phyloP scores from a whole-genome alignment of 1,140 invertebrate genomes.

The Eupeodes corollae region DNA sequence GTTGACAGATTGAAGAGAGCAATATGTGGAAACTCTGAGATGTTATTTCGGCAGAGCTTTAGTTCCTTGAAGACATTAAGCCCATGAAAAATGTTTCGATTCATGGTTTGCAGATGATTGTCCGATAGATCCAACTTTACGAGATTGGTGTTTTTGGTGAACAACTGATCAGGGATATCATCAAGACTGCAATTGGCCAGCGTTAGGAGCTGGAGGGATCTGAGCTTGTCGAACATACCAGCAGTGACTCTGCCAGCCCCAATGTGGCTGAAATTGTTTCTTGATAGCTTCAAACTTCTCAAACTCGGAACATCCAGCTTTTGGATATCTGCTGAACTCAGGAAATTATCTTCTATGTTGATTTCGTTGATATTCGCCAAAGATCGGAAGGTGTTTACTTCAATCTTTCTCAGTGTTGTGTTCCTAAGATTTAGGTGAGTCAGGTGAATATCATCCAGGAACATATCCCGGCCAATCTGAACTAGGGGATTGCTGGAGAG shows the following conservation, averaged over 20 bases:
- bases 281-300: slow-evolving; percentile 55
- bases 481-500: slow-evolving; percentile 53
- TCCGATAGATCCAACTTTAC: slow-evolving; percentile 56
- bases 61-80: slow-evolving; percentile 64
- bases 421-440: slow-evolving; percentile 43
- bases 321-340: slow-evolving; percentile 52
- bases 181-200: slow-evolving; percentile 57
- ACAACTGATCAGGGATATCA: slow-evolving; percentile 53
- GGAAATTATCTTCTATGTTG: slow-evolving; percentile 59
- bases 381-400: slow-evolving; percentile 50
- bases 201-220: slow-evolving; percentile 57
- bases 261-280: slow-evolving; percentile 65
- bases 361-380: slow-evolving; percentile 55
- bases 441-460: slow-evolving; percentile 50
- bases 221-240: slow-evolving; percentile 54
- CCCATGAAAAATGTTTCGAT: slow-evolving; percentile 54
- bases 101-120: slow-evolving; percentile 53
- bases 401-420: slow-evolving; percentile 44
- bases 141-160: slow-evolving; percentile 62
- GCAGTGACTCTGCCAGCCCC: slow-evolving; percentile 39
- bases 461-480: slow-evolving; percentile 48
- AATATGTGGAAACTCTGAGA: slow-evolving; percentile 63
- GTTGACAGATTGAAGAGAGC: slow-evolving; percentile 60
- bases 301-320: slow-evolving; percentile 60
- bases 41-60: slow-evolving; percentile 56